phyloP scores from a whole-genome alignment of 2,797 vertebrate species.

The Lepus oiostolus region DNA sequence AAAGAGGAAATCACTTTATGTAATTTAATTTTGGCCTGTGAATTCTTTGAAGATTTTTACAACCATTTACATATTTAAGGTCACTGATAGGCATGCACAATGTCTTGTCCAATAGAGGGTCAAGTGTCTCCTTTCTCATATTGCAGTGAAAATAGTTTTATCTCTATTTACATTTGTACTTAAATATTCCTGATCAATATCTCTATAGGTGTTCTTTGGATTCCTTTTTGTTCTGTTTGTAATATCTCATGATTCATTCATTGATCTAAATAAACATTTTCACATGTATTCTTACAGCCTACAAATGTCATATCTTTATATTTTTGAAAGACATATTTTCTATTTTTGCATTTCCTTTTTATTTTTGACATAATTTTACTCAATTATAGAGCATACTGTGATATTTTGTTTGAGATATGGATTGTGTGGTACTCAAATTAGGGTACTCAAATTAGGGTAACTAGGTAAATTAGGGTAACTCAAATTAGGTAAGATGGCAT shows the following conservation, averaged over 20 bases:
- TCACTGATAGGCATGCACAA: background rate
- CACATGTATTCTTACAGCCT: background rate
- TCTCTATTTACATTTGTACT: background rate
- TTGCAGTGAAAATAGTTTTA: constrained; percentile 18
- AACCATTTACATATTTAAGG: background rate
- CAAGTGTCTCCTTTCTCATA: background rate
- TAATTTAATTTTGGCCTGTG: background rate
- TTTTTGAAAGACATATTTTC: constrained; percentile 23
- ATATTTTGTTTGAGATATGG: no score
- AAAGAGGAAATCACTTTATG: background rate
- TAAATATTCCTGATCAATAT: background rate
- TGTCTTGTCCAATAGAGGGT: background rate
- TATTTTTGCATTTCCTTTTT: background rate
- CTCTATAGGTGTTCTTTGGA: background rate
- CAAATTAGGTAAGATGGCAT: no score
- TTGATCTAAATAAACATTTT: constrained; percentile 17
- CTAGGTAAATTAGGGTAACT: no score
- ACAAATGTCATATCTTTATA: background rate
- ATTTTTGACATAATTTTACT: no score
- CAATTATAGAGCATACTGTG: no score
- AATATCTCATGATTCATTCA: background rate
- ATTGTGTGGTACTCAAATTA: no score
- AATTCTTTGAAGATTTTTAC: background rate
- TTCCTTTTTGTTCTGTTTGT: constrained; percentile 8
- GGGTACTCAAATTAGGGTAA: no score